Percentiles rank a stretch among this genome's conserved stretches.
phyloP scores from a whole-genome alignment of 2,797 vertebrate species.

The Sebastes hubbsi region DNA sequence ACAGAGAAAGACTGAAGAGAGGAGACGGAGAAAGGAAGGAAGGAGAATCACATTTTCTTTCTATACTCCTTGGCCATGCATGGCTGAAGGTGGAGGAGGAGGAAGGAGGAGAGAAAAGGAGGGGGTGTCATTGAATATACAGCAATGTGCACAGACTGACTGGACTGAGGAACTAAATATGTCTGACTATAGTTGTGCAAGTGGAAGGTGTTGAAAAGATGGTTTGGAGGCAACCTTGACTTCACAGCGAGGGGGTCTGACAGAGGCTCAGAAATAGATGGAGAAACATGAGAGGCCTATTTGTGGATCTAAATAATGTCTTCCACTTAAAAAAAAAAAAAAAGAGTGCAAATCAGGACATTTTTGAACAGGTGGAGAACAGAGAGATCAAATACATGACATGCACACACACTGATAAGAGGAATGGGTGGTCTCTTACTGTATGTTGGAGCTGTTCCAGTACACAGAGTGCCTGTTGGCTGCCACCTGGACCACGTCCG shows the following conservation, averaged over 20 bases:
- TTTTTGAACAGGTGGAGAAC: slow-evolving; percentile 16
- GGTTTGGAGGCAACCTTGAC: slow-evolving; percentile 42
- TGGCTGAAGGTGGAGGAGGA: background rate
- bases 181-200: slow-evolving; percentile 15
- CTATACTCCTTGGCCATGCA: background rate
- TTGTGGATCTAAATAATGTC: background rate
- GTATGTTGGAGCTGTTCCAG: slow-evolving; percentile 97
- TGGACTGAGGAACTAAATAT: slow-evolving; percentile 11
- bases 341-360: slow-evolving; percentile 12
- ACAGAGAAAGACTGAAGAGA: slow-evolving; percentile 34
- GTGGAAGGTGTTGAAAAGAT: slow-evolving; percentile 30
- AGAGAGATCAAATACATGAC: slow-evolving; percentile 10
- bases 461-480: slow-evolving; percentile 92
- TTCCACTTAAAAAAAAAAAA: background rate
- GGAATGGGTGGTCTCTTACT: slow-evolving; percentile 83
- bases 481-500: slow-evolving; percentile 79
- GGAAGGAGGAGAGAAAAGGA: background rate
- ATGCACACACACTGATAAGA: background rate
- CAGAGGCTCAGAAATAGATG: slow-evolving; percentile 19
- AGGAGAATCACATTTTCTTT: background rate
- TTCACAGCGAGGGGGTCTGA: slow-evolving; percentile 20
- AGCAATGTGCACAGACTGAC: background rate
- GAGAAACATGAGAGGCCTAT: slow-evolving; percentile 4
- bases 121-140: background rate
- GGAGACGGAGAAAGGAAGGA: background rate